Percentiles rank a stretch among this genome's conserved stretches.
Conservation (phyloP, 2,113 vertebrate species). For the Oreochromis niloticus region DNA sequence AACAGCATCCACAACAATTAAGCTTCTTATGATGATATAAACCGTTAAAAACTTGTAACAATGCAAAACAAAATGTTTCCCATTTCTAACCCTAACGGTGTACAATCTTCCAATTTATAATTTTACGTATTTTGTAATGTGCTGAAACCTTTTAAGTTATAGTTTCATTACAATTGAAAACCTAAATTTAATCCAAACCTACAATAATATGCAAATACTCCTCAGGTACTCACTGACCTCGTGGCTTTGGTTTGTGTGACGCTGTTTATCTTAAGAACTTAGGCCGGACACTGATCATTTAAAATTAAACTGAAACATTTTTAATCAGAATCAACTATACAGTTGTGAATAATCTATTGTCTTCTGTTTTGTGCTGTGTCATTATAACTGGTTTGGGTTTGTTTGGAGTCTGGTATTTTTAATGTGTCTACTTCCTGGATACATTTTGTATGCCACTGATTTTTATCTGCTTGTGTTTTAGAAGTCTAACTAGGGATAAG, state of each 20-base stretch:
- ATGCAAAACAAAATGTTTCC: rapidly evolving
- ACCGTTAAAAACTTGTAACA: background rate
- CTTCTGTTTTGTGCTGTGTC: background rate
- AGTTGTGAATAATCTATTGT: background rate
- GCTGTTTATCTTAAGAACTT: background rate
- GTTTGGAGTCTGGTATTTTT: background rate
- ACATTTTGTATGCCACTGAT: background rate
- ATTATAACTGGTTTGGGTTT: background rate
- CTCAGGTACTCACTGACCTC: background rate
- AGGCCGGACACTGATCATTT: background rate
- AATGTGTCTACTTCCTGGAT: background rate
- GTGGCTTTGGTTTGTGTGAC: background rate
- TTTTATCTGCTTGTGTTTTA: background rate
- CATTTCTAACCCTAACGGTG: background rate
- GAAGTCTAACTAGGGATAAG: background rate
- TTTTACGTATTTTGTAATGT: background rate
- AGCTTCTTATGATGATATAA: background rate
- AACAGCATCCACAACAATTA: background rate
- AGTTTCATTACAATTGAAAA: background rate
- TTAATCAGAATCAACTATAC: background rate
- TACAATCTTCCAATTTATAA: rapidly evolving
- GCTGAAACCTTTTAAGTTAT: background rate
- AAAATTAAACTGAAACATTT: background rate
- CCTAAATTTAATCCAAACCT: rapidly evolving
- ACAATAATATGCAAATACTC: background rate